Conservation (phyloP, 2,888 invertebrate species). For the Phortica okadai region DNA sequence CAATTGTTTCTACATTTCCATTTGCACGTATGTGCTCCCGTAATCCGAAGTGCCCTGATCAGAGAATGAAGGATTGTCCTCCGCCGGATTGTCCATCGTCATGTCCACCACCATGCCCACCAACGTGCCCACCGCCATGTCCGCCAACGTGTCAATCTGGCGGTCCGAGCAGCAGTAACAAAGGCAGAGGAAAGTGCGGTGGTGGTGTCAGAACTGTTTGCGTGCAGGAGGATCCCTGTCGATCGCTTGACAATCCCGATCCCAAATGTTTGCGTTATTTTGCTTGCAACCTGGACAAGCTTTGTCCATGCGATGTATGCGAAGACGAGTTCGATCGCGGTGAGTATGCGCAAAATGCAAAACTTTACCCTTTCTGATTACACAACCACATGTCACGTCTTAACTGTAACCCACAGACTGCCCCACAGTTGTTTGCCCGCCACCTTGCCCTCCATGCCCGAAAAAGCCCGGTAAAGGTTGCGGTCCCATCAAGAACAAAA, state of each 20-base stretch:
- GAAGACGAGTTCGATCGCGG: slow-evolving; percentile 73
- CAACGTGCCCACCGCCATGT: slow-evolving; percentile 32
- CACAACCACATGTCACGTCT: background rate
- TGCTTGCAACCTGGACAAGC: slow-evolving; percentile 68
- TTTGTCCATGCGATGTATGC: slow-evolving; percentile 65
- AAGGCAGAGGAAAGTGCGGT: slow-evolving; percentile 49
- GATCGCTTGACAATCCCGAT: slow-evolving; percentile 35
- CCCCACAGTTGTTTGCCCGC: slow-evolving; percentile 6
- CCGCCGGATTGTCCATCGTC: background rate
- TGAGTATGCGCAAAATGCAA: slow-evolving; percentile 47
- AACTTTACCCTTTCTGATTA: background rate
- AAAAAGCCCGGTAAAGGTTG: background rate
- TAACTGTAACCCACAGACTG: background rate
- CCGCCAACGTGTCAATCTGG: slow-evolving; percentile 40
- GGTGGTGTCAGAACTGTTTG: slow-evolving; percentile 38
- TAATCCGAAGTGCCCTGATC: slow-evolving; percentile 53
- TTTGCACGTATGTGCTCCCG: slow-evolving; percentile 61
- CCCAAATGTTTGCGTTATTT: slow-evolving; percentile 66
- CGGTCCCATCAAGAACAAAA: background rate
- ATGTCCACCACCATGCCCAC: slow-evolving; percentile 13
- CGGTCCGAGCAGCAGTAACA: slow-evolving; percentile 29
- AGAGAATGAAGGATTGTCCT: slow-evolving; percentile 12
- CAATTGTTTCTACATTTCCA: slow-evolving; percentile 71
- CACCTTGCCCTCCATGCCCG: background rate
- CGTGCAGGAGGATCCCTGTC: slow-evolving; percentile 54